These are phyloP conservation scores for Phyllopteryx taeniolatus DNA, from an alignment of 2,113 vertebrate species.

Conservation along the genomic window DNA sequence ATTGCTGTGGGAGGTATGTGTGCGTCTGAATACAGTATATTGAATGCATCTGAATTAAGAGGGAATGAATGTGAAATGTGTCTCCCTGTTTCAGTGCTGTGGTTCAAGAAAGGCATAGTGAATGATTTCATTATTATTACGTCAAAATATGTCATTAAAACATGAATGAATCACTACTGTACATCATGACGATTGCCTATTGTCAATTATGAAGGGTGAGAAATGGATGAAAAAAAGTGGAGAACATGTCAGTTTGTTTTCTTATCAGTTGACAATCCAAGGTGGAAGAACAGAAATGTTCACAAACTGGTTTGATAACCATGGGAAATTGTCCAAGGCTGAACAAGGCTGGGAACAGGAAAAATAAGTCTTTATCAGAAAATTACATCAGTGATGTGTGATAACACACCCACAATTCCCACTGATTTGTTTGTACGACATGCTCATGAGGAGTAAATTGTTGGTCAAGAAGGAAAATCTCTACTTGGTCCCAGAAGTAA, in stretches of 20 bases:
- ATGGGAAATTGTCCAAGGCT: conserved; percentile 48
- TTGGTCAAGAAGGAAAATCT: not conserved
- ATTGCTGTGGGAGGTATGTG: not conserved
- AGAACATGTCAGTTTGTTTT: not conserved
- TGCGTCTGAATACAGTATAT: not conserved
- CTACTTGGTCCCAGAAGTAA: too few species aligned
- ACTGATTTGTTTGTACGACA: not conserved
- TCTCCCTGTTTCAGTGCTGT: too few species aligned
- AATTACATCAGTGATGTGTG: conserved; percentile 31
- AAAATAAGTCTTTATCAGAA: conserved; percentile 42
- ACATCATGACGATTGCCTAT: too few species aligned
- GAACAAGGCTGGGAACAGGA: conserved; percentile 45
- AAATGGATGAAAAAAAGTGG: conserved; percentile 2
- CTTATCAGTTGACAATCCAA: conserved; percentile 43
- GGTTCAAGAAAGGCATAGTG: too few species aligned
- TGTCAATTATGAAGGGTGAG: conserved; percentile 8
- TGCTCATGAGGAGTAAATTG: not conserved
- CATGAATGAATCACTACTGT: too few species aligned
- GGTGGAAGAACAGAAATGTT: conserved; percentile 7
- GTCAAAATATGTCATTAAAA: too few species aligned
- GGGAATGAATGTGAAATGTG: not conserved
- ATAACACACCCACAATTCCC: conserved; percentile 30
- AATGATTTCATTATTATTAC: too few species aligned
- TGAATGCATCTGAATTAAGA: conserved; percentile 1
- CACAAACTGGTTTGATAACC: conserved; percentile 36